A percentile compares a stretch with the other conserved stretches of the same genome.
Evolutionary conservation across 23 tunicate genomes (phyloP).

Genomic region (Trididemnum clinides): DNA sequence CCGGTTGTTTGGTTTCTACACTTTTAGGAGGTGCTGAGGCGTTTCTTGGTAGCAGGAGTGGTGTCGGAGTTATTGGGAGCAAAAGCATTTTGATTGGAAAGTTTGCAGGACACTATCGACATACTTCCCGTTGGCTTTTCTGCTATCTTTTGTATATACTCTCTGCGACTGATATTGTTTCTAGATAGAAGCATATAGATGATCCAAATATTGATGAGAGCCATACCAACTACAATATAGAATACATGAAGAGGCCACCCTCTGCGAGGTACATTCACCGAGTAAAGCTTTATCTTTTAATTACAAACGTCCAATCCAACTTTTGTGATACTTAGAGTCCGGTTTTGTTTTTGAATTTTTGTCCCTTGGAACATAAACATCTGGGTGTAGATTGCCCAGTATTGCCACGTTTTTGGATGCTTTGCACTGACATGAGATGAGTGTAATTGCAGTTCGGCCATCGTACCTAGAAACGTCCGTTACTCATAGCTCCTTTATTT

Average conservation of each 20-base stretch:
- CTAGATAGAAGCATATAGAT: background rate
- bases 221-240: conserved; percentile 1
- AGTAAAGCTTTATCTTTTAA: background rate
- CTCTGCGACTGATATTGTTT: conserved; percentile 9
- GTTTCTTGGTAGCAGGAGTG: background rate
- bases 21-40: background rate
- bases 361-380: background rate
- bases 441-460: conserved; percentile 26
- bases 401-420: conserved; percentile 21
- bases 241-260: conserved; percentile 34
- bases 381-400: conserved; percentile 22
- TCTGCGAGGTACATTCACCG: conserved; percentile 22
- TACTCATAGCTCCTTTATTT: background rate
- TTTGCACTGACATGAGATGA: conserved; percentile 22
- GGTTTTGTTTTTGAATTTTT: too few relatives aligned
- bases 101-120: background rate
- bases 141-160: conserved; percentile 5
- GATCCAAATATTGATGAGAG: background rate
- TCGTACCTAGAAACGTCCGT: conserved; percentile 33
- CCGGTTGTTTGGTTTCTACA: background rate
- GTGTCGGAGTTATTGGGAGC: background rate
- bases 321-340: background rate
- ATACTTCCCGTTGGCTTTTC: background rate
- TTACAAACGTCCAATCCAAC: conserved; percentile 8
- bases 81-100: background rate